Base-by-base conservation (phyloP, 1,140 invertebrate species). In the Druon quercuslanigerum region DNA sequence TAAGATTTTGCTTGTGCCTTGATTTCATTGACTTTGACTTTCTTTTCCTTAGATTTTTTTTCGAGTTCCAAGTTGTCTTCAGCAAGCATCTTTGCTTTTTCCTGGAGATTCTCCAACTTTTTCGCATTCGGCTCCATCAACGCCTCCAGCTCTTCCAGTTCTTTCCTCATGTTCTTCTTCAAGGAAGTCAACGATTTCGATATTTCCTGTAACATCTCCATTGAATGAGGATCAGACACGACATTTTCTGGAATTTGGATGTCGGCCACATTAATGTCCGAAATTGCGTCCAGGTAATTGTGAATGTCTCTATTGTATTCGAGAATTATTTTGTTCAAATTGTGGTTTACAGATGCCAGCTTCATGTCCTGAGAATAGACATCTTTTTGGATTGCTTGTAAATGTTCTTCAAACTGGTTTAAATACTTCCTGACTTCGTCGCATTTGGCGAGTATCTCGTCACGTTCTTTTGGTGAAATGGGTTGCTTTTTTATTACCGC, bases 361-460 rank as follows among this genome's bases (percentile, higher is more conserved):
- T 75, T 57, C 40, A 60, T 75, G n/a, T 75, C 73, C 7, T 13
- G 33, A 6, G 33, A 14, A 51, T 75, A 60, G 2, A 66, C 17
- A n/a, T 57, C 33, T 13, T 75, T 75, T 14, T 70, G 19, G 11
- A 75, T 66, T 25, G 19, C 56, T 7, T 75, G 17, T 3, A 40
- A 9, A 66, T 20, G 20, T n/a, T 70, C 19, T 11, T 66, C 57
- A 14, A 51, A 46, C 14, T 54, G 40, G 25, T 60, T 33, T 13
- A 75, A 33, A 16, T 14, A 60, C 2, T 75, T 66, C 51, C 51
- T 57, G 12, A 51, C 20, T 6, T 66, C 73, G 1, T 25, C 16
- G n/a, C 73, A 75, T 16, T 50, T 57, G 14, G 50, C 73, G 16
- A 66, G 7, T 70, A 75, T 75, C 19, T 51, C 40, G 9, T 75